phyloP scores from a whole-genome alignment of 2,797 vertebrate species.

The Peromyscus melanophrys region DNA sequence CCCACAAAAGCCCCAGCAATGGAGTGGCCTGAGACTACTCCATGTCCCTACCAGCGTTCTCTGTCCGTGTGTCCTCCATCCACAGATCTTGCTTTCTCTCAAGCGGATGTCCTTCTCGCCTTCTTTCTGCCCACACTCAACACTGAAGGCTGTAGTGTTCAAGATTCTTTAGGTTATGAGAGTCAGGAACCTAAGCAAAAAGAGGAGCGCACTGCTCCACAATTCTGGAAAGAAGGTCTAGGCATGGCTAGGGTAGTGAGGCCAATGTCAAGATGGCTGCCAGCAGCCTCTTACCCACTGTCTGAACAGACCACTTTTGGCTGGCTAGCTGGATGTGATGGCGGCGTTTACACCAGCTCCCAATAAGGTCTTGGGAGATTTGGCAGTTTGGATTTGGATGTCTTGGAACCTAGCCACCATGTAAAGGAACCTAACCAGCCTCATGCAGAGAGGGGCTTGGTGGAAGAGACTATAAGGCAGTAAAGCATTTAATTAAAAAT shows the following conservation, averaged over 20 bases:
- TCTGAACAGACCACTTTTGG: neutral
- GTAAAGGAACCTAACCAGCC: neutral
- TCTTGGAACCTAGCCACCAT: neutral
- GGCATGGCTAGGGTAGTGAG: neutral
- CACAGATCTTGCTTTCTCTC: neutral
- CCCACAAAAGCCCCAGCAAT: neutral
- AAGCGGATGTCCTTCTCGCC: neutral
- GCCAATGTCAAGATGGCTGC: rapidly evolving
- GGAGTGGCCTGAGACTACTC: neutral
- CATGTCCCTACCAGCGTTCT: neutral
- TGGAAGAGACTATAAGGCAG: neutral
- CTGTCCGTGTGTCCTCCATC: neutral
- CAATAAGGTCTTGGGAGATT: neutral
- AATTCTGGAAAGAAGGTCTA: neutral
- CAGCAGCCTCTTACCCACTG: neutral
- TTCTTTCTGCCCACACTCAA: neutral
- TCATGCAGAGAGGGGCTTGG: neutral
- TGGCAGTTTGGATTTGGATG: constrained; percentile 31
- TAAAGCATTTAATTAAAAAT: neutral
- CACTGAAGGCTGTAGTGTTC: neutral
- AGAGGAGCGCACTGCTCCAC: neutral
- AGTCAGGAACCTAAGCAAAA: neutral
- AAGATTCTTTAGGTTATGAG: neutral
- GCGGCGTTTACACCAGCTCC: neutral
- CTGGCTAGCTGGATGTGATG: neutral